Evolutionary conservation across 1,140 invertebrate species (phyloP), one percentile per base, ranked within the genome.

Genomic region (Lasaia peninsularis): DNA sequence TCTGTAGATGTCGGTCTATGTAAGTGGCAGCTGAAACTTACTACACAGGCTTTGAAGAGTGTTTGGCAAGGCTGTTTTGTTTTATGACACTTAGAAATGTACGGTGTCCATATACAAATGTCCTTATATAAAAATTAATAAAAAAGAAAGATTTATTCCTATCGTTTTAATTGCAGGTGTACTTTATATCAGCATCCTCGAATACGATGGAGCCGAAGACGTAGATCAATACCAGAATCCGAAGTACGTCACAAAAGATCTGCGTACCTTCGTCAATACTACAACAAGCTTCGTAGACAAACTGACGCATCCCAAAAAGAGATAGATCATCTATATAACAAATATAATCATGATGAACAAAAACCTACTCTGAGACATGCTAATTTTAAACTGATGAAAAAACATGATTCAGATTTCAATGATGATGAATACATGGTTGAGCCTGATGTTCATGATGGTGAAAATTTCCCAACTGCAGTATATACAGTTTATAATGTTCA

Each of bases 141-240:
- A n/a, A n/a, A n/a, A n/a, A n/a, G n/a, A n/a, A n/a, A n/a, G n/a
- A n/a, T 32, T 52, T 31, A 11, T 49, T 5, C 16, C 11, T 0
- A 35, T 35, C 8, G 5, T 3, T 10, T 68, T 69, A 1, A 54
- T 63, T 87, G 24, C 65, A 93, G 94, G 63, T 93, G 96, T 71
- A 88, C 94, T 0, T 91, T 94, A 0, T 95, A 94, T n/a, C 93
- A 96, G 78, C 96, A 97, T 88, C 95, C 95, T 0, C 90, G 95
- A 10, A 91, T 96, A 34, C 86, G 95, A 31, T 96, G 94, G 93
- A 95, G 93, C 67, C 91, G 95, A 9, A 79, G 93, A 63, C 88
- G 93, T 5, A 82, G 94, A 58, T 93, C 93, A 0, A 75, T 93
- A 9, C 78, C 80, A 37, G 79, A 88, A 16, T 58, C 78, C 3